These are phyloP conservation scores for Varecia variegata DNA, from an alignment of 2,797 vertebrate genomes.

Conservation along the genomic window DNA sequence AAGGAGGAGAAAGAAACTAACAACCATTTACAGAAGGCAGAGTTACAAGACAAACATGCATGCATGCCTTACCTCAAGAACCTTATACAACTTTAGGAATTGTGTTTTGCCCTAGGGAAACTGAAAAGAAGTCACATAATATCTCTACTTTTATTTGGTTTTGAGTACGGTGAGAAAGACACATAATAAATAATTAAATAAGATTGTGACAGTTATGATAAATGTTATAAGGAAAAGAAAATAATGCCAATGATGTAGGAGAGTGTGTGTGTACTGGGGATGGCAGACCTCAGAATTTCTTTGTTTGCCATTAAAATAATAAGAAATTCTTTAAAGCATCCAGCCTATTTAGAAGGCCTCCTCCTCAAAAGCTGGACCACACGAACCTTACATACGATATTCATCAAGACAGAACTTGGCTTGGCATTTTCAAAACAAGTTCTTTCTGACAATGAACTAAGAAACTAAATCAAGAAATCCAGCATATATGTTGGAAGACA, in stretches of 20 bases:
- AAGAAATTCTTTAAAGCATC: not conserved
- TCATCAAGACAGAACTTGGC: not conserved
- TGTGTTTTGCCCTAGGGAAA: not conserved
- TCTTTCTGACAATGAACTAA: not conserved
- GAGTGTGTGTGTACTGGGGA: too few relatives aligned
- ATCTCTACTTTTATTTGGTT: not conserved
- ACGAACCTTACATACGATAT: not conserved
- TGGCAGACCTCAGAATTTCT: not conserved
- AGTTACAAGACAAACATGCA: not conserved
- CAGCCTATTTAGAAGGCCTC: not conserved
- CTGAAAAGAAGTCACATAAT: not conserved
- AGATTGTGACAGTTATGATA: not conserved
- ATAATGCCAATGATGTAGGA: not conserved
- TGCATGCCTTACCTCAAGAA: not conserved
- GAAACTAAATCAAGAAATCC: conserved; percentile 15
- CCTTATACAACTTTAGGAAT: not conserved
- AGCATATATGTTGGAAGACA: not conserved
- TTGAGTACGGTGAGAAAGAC: not conserved
- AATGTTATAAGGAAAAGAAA: not conserved
- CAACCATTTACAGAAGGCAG: not conserved
- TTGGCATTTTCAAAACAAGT: not conserved
- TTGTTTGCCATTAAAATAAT: not conserved
- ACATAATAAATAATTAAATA: not conserved
- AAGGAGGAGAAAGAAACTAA: not conserved
- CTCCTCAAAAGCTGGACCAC: not conserved